A percentile compares a stretch with the other conserved stretches of the same genome.
phyloP scores from a whole-genome alignment of 2,797 vertebrate genomes.

The Carcharodon carcharias region DNA sequence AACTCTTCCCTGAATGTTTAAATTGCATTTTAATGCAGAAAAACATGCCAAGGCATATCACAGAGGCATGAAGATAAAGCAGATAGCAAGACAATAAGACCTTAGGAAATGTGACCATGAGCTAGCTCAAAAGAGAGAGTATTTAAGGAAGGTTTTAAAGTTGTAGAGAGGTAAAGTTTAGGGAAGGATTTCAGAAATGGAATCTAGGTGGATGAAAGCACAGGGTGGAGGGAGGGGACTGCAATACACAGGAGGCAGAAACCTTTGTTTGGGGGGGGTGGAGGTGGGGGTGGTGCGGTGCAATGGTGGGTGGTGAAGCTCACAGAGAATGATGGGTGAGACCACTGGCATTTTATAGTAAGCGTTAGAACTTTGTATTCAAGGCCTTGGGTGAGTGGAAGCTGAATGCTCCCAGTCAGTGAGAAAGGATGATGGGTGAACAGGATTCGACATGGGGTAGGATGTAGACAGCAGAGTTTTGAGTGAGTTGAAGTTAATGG shows the following conservation, averaged over 20 bases:
- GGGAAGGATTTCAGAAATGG: background rate
- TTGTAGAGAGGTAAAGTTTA: background rate
- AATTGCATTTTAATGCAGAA: background rate
- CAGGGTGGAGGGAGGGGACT: no score
- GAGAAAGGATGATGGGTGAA: background rate
- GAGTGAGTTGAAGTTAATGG: background rate
- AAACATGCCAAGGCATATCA: background rate
- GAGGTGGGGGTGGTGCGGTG: no score
- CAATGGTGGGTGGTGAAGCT: no score
- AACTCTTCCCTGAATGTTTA: background rate
- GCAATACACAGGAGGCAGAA: no score
- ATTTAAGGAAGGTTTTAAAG: background rate
- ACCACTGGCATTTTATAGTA: background rate
- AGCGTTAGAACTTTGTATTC: background rate
- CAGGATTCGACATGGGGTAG: background rate
- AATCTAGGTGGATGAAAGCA: background rate
- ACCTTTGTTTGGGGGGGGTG: no score
- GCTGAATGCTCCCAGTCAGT: background rate
- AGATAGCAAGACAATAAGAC: background rate
- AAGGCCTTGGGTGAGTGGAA: background rate
- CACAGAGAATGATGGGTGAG: background rate
- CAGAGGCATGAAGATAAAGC: background rate
- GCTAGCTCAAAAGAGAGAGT: no score
- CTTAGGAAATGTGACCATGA: background rate
- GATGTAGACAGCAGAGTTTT: background rate